phyloP scores from a whole-genome alignment of 2,113 vertebrate species.

The Eleginops maclovinus region DNA sequence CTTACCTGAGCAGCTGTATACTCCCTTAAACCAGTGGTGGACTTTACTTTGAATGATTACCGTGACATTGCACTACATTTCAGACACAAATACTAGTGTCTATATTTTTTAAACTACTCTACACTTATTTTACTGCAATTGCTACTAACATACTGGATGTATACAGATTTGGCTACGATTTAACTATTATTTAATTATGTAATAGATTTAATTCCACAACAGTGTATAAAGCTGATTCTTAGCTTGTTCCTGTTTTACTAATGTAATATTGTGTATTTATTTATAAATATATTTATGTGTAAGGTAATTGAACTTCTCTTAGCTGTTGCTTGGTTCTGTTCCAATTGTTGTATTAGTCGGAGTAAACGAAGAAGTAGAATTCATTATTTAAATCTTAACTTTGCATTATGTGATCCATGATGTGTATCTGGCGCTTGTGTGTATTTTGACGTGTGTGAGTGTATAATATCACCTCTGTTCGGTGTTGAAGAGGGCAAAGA shows the following conservation, averaged over 20 bases:
- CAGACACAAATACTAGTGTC: neutral
- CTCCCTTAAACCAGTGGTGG: neutral
- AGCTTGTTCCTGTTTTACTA: neutral
- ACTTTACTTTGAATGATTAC: neutral
- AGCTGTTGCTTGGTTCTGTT: neutral
- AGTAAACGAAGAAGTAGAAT: neutral
- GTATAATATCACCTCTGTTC: conserved; percentile 92
- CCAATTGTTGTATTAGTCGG: neutral
- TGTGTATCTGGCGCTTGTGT: neutral
- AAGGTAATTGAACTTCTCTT: neutral
- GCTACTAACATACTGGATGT: neutral
- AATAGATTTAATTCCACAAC: neutral
- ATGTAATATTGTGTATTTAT: neutral
- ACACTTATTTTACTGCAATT: neutral
- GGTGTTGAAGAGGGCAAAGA: conserved; percentile 99
- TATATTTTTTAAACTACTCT: neutral
- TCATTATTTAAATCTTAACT: neutral
- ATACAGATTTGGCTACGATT: neutral
- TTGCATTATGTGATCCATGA: neutral
- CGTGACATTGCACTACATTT: neutral
- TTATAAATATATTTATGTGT: no score
- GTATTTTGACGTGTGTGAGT: neutral
- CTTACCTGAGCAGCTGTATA: neutral
- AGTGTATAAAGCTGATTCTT: neutral
- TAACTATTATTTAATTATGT: no score